Evolutionary conservation across 2,113 vertebrate genomes (phyloP), one percentile per base, ranked within the genome.

Genomic region (Aspiorhynchus laticeps): DNA sequence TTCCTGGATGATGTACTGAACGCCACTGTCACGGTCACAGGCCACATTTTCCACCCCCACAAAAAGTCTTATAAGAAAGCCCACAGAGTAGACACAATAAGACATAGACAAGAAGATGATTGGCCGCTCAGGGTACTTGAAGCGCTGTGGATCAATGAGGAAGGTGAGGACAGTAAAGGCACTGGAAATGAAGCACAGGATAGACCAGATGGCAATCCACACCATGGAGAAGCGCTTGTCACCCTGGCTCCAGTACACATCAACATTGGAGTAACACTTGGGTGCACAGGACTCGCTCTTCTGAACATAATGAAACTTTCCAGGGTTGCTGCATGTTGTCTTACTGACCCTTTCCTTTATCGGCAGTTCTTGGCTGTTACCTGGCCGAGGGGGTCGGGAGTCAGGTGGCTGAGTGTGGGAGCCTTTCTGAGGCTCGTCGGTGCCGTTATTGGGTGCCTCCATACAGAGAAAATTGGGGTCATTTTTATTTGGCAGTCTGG

Each of bases 81-180:
- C 98, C 93, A 98, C 93, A 0, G 98, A 99, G 92, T 99, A 99
- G 85, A 98, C 97, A 5, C 97, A 98, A 96, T 99, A 99, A 92
- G 98, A 99, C 98, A 99, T 98, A 2, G 98, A 99, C 0, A 99
- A 96, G 93, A 99, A 99, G 93, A 99, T 97, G 90, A 99, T 99
- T 81, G 98, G 98, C 89, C 98, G 95, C 94, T 99, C 98, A 0
- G 98, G 98, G 94, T 99, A 99, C 89, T 96, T 96, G 95, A 99
- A 99, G 24, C 98, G 96, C 88, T 96, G 96, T 0, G 98, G 98
- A 89, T 99, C 97, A 0, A 99, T 95, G 85, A 99, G 96, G 87
- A 99, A 99, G 31, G 98, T 99, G 87, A 99, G 96, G 11, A 99
- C 98, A 0, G 98, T 99, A 93, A 99, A 99, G 90, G 98, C 96